Evolutionary conservation across 2,113 vertebrate species (phyloP), one percentile per base, ranked within the genome.

Genomic region (Platysteira castanea): DNA sequence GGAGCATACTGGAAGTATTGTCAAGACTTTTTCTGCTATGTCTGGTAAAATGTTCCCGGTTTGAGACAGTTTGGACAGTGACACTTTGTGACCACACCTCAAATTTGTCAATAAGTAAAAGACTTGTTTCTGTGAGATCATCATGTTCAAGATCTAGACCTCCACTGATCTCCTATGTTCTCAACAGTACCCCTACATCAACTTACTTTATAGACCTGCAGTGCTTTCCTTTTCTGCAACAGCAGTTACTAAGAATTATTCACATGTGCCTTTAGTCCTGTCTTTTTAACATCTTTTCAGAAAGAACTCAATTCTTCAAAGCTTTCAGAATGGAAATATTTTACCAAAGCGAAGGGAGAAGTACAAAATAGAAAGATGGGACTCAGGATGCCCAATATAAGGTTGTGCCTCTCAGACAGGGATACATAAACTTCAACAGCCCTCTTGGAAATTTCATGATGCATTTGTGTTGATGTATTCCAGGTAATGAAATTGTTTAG

Each of bases 191-290:
- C 42, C 69, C n/a, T 77, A 47, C 17, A 59, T 46, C 73, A 83
- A 53, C 20, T 39, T 81, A 68, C 15, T 81, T 27, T 19, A 33
- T 30, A 94, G 52, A 82, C 35, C 79, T 78, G 49, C 7, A 13
- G 70, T 71, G 30, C 27, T 85, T 91, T 49, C 73, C 17, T 59
- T 86, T 90, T 78, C 95, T 84, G 39, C 65, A 70, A 86, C 4
- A 90, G 54, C n/a, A 91, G 71, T 83, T 95, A 69, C 50, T 65
- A 63, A 68, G 33, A 69, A 87, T 96, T 95, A 83, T 63, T 67
- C 78, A 84, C 73, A 71, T 20, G 23, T 44, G 57, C 44, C n/a
- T 69, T 57, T 78, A 89, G 39, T 86, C 10, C 12, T 2, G 2
- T 63, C 60, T 82, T 86, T 71, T 71, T 89, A 94, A 83, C 21